Conservation (phyloP, 2,888 invertebrate species). For the Amphimallon solstitiale region DNA sequence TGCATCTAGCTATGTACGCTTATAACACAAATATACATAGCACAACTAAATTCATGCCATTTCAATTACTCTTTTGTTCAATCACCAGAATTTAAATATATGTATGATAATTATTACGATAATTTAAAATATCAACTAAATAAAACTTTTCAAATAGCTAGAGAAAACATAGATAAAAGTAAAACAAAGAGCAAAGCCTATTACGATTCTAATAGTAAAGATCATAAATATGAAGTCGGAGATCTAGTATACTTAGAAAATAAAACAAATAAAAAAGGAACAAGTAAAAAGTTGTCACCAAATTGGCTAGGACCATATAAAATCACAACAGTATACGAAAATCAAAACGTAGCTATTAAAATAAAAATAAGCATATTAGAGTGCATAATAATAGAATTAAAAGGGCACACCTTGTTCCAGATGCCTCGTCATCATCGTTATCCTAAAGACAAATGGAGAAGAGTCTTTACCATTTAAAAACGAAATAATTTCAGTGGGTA, state of each 20-base stretch:
- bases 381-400: slow-evolving; percentile 41
- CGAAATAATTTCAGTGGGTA: neutral
- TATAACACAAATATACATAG: slow-evolving; percentile 51
- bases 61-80: slow-evolving; percentile 42
- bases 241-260: slow-evolving; percentile 44
- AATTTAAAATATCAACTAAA: too few relatives aligned
- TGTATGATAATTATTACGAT: too few relatives aligned
- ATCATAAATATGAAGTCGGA: slow-evolving; percentile 39
- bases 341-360: slow-evolving; percentile 43
- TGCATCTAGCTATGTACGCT: too few relatives aligned
- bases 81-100: slow-evolving; percentile 48
- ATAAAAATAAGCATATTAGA: slow-evolving; percentile 39
- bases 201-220: slow-evolving; percentile 43
- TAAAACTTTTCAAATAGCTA: too few relatives aligned
- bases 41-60: slow-evolving; percentile 48
- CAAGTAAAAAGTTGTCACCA: too few relatives aligned
- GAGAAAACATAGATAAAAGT: slow-evolving; percentile 44
- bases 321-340: slow-evolving; percentile 42
- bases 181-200: slow-evolving; percentile 47
- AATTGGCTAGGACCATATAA: slow-evolving; percentile 42
- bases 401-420: slow-evolving; percentile 16
- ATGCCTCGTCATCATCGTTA: slow-evolving; percentile 15
- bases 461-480: too few relatives aligned
- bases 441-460: too few relatives aligned
- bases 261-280: slow-evolving; percentile 30